Conservation (phyloP, 1,140 invertebrate genomes). For the Heliconius nattereri region DNA sequence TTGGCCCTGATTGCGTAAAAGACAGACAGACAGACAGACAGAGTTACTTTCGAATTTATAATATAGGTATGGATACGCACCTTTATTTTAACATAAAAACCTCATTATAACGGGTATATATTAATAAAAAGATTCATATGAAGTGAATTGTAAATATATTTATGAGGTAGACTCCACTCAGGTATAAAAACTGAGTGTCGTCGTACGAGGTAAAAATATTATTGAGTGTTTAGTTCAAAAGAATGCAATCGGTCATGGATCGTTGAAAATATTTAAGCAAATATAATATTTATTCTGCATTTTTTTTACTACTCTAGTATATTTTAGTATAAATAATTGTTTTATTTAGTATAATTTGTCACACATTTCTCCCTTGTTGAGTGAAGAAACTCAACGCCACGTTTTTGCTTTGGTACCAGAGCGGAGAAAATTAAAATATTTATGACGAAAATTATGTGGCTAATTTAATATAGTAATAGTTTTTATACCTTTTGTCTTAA, state of each 20-base stretch:
- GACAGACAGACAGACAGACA: too few species aligned
- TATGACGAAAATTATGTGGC: neutral
- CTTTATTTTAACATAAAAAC: constrained; percentile 18
- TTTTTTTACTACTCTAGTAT: too few species aligned
- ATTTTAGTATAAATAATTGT: neutral
- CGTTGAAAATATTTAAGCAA: neutral
- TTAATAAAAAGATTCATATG: constrained; percentile 1
- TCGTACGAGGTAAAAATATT: neutral
- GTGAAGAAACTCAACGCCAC: too few species aligned
- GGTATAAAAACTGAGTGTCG: neutral
- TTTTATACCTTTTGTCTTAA: neutral
- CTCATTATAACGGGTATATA: constrained; percentile 16
- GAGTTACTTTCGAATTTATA: too few species aligned
- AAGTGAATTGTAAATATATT: constrained; percentile 21
- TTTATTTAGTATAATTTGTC: too few species aligned
- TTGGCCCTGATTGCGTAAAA: too few species aligned
- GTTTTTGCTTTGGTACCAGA: too few species aligned
- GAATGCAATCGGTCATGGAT: neutral
- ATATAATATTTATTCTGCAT: neutral
- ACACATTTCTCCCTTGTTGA: too few species aligned
- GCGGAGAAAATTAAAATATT: too few species aligned
- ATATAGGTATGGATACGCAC: too few species aligned
- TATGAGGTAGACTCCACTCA: neutral
- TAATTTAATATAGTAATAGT: neutral
- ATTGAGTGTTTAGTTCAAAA: neutral